Evolutionary conservation across 2,113 vertebrate genomes (phyloP), one percentile per base, ranked within the genome.

Genomic region (Cynoglossus semilaevis): DNA sequence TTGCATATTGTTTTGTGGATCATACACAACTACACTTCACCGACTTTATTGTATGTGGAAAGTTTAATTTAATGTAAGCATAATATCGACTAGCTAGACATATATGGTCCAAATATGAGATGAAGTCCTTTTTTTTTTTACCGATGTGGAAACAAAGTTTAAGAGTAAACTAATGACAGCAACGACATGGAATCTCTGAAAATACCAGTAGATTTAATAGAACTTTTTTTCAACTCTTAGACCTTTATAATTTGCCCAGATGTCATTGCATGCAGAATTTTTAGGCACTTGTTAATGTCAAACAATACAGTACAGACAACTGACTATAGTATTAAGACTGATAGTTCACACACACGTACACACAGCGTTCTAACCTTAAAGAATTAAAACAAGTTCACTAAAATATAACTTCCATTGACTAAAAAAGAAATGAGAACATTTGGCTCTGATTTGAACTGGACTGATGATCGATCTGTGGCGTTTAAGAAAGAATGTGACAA

Each of bases 221-320:
- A 62, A 51, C 63, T 48, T 65, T 77, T 77, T 75, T 75, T 62
- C 12, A 8, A 10, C 61, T 79, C 67, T 68, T 51, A 70, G 74
- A 76, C 51, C 76, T 58, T 79, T 80, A 75, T 77, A 69, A 78
- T 78, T 70, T 75, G 67, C 63, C 67, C 52, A 51, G 59, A 76
- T 70, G 61, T 74, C 37, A 55, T 67, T 74, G 74, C 83, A 82
- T 83, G 71, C 58, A 84, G 75, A 76, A 69, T 76, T 85, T 68
- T 80, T 77, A 90, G 88, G 88, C 88, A 90, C 88, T 90, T 88
- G 74, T 78, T 84, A 84, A 79, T 80, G 85, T 86, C 64, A 78
- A 72, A 81, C 51, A 74, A 70, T 84, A 87, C 82, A 83, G 79
- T 75, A 80, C 74, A 79, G 67, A 78, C 67, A 73, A 63, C 62